Percentiles rank a stretch among this genome's conserved stretches.
phyloP scores from a whole-genome alignment of 2,888 invertebrate species.

The Xestia c-nigrum region DNA sequence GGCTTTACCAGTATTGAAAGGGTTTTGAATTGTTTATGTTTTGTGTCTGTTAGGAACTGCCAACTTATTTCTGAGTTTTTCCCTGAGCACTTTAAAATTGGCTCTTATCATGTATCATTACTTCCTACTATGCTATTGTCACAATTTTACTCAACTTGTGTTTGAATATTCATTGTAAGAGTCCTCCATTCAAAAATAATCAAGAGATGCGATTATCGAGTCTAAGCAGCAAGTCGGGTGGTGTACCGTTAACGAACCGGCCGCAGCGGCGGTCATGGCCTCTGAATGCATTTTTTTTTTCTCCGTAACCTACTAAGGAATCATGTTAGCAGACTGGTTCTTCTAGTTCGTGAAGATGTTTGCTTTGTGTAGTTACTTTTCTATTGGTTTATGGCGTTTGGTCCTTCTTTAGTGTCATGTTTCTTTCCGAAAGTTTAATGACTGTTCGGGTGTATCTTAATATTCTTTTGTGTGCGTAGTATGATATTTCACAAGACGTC shows the following conservation, averaged over 20 bases:
- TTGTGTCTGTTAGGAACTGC: constrained; percentile 13
- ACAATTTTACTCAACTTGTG: not conserved
- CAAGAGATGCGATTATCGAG: constrained; percentile 69
- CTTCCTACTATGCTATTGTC: not conserved
- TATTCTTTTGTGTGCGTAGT: not conserved
- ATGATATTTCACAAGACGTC: not conserved
- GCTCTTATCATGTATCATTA: not conserved
- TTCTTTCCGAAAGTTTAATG: constrained; percentile 14
- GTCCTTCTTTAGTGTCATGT: constrained; percentile 8
- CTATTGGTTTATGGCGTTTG: constrained; percentile 31
- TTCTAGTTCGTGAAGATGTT: constrained; percentile 59
- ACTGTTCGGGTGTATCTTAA: not conserved
- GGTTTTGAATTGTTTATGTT: constrained; percentile 29
- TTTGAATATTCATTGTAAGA: constrained; percentile 49
- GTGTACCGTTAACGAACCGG: constrained; percentile 80
- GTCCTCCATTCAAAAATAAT: constrained; percentile 63
- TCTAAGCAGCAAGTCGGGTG: constrained; percentile 70
- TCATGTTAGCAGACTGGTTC: constrained; percentile 74
- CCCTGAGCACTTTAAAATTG: not conserved
- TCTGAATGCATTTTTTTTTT: constrained; percentile 76
- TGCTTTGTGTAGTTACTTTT: constrained; percentile 40
- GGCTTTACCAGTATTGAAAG: constrained; percentile 48
- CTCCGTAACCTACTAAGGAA: constrained; percentile 81
- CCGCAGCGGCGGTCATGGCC: constrained; percentile 77
- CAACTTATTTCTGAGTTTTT: constrained; percentile 17